Percentiles rank a stretch among this genome's conserved stretches.
These are phyloP conservation scores for Sula dactylatra DNA, from an alignment of 2,113 vertebrate species.

Conservation along the genomic window DNA sequence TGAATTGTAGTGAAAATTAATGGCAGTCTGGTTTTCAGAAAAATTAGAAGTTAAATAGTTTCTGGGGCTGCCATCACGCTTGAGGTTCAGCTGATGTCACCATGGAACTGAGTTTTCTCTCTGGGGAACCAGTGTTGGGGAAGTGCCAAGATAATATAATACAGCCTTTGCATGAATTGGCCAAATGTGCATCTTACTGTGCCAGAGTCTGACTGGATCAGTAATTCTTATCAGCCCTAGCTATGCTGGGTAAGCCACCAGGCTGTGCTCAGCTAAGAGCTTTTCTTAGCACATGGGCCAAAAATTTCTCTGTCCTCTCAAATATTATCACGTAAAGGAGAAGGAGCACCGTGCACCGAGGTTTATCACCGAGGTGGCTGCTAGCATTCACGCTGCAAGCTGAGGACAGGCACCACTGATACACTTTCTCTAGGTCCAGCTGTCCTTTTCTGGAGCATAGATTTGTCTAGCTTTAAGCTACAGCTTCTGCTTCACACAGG, in stretches of 20 bases:
- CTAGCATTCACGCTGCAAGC: accelerated
- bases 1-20: background rate
- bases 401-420: background rate
- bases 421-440: background rate
- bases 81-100: constrained; percentile 41
- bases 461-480: background rate
- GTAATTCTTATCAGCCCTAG: constrained; percentile 29
- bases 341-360: background rate
- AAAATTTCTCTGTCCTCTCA: background rate
- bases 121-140: background rate
- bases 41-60: background rate
- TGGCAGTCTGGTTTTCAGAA: background rate
- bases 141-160: constrained; percentile 33
- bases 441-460: background rate
- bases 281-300: background rate
- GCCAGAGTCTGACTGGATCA: constrained; percentile 44
- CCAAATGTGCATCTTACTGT: background rate
- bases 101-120: constrained; percentile 3
- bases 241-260: constrained; percentile 17
- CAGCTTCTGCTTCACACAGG: background rate
- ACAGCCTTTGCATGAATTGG: constrained; percentile 17
- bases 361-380: background rate
- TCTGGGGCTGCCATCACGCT: background rate
- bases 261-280: constrained; percentile 23
- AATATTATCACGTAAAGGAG: background rate